phyloP scores from a whole-genome alignment of 2,113 vertebrate species.

The Phoxinus phoxinus region DNA sequence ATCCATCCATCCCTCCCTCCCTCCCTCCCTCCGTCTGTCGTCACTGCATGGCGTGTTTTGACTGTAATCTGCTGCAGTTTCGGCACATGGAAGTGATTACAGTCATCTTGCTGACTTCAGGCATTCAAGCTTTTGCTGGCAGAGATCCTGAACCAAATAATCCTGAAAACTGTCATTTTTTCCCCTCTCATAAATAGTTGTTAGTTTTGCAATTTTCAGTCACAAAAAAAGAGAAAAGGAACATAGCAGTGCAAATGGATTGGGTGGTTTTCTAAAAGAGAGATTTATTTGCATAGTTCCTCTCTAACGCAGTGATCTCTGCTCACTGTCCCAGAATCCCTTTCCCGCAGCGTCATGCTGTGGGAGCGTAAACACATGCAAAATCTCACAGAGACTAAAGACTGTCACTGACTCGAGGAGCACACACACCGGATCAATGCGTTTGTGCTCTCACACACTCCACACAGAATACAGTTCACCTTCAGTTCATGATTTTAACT shows the following conservation, averaged over 20 bases:
- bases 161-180: conserved; percentile 9
- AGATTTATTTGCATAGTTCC: conserved; percentile 35
- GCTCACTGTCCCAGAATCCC: conserved; percentile 27
- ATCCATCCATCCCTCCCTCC: not conserved
- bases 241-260: not conserved
- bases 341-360: conserved; percentile 14
- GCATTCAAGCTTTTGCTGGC: not conserved
- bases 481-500: not conserved
- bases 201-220: conserved; percentile 18
- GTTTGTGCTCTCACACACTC: too few species aligned
- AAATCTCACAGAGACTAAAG: conserved; percentile 16
- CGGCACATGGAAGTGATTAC: conserved; percentile 26
- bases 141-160: not conserved
- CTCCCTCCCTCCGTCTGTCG: not conserved
- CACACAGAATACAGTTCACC: not conserved
- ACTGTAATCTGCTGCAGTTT: not conserved
- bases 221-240: not conserved
- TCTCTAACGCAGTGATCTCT: conserved; percentile 15
- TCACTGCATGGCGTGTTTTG: not conserved
- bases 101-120: conserved; percentile 1
- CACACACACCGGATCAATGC: not conserved
- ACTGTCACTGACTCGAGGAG: conserved; percentile 8
- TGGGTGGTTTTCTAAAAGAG: not conserved
- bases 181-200: not conserved
- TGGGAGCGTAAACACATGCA: conserved; percentile 13